Evolutionary conservation across 92 coral and sea anemone genomes (phyloP).

Genomic region (Heteractis magnifica): DNA sequence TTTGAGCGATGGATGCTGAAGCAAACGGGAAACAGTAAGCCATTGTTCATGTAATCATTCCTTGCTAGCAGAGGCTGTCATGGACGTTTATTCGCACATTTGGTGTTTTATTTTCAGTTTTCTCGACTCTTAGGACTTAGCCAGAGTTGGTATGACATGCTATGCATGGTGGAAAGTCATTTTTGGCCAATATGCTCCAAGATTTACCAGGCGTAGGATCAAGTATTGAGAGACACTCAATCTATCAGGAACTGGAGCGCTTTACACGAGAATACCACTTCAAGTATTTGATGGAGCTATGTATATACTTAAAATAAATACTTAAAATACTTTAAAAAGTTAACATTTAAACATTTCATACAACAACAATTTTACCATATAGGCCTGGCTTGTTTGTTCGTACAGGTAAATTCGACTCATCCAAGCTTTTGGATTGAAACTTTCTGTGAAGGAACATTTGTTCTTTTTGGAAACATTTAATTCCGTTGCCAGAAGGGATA

Average conservation of each 20-base stretch:
- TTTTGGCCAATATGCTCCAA: no score
- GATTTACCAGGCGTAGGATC: no score
- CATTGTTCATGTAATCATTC: constrained; percentile 1
- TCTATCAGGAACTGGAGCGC: no score
- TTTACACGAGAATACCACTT: no score
- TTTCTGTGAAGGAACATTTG: constrained; percentile 5
- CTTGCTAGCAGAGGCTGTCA: background rate
- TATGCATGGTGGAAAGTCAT: constrained; percentile 35
- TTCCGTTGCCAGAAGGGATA: constrained; percentile 10
- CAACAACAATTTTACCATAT: background rate
- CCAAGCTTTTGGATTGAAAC: constrained; percentile 21
- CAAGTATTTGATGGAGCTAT: no score
- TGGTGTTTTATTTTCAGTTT: constrained; percentile 19
- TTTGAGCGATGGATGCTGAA: constrained; percentile 23
- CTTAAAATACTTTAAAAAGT: no score
- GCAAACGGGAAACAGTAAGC: background rate
- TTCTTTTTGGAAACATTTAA: constrained; percentile 12
- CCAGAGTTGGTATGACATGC: constrained; percentile 14
- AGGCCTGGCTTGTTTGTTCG: constrained; percentile 17
- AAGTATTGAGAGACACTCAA: no score
- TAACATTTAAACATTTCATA: background rate
- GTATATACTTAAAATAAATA: no score
- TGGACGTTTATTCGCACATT: constrained; percentile 17
- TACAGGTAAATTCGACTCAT: constrained; percentile 6
- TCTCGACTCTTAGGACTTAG: constrained; percentile 26